Conservation (phyloP, 2,888 invertebrate species). For the Chorisops tibialis region DNA sequence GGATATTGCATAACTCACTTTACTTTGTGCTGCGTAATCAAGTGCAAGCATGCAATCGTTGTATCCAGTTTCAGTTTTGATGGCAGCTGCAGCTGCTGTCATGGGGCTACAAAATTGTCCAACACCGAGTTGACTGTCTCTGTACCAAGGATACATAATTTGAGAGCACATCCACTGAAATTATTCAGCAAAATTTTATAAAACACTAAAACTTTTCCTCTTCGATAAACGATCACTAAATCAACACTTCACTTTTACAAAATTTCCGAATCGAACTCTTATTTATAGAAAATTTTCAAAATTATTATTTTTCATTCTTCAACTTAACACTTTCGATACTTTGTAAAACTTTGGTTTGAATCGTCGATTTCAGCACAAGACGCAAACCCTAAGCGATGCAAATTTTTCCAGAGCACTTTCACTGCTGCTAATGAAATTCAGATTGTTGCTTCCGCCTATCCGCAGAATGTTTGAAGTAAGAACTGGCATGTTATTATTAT, state of each 20-base stretch:
- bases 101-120: conserved; percentile 58
- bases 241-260: background rate
- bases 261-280: too few relatives aligned
- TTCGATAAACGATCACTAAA: background rate
- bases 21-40: conserved; percentile 65
- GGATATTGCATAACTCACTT: conserved; percentile 52
- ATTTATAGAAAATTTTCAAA: too few relatives aligned
- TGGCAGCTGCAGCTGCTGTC: conserved; percentile 55
- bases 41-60: conserved; percentile 69
- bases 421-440: too few relatives aligned
- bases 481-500: too few relatives aligned
- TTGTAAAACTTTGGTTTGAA: too few relatives aligned
- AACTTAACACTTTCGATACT: too few relatives aligned
- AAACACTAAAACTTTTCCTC: background rate
- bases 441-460: too few relatives aligned
- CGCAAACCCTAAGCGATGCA: too few relatives aligned
- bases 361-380: too few relatives aligned
- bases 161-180: conserved; percentile 22
- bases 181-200: conserved; percentile 3
- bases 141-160: conserved; percentile 63
- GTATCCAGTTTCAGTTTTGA: conserved; percentile 65
- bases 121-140: conserved; percentile 47
- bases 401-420: too few relatives aligned
- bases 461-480: too few relatives aligned
- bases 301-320: too few relatives aligned